Evolutionary conservation across 2,113 vertebrate species (phyloP).

Genomic region (Oreamnos americanus): DNA sequence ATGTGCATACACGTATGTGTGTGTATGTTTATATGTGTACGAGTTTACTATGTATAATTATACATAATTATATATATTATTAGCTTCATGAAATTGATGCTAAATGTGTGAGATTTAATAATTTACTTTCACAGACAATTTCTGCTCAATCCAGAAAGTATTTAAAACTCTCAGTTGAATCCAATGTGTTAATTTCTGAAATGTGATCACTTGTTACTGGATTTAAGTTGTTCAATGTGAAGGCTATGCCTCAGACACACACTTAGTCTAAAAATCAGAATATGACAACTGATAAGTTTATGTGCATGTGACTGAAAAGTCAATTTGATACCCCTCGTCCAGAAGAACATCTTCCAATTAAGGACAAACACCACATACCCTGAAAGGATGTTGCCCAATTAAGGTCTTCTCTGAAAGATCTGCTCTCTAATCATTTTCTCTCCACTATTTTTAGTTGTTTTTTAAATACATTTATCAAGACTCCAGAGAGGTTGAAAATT

Average conservation of each 20-base stretch:
- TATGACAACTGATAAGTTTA: background rate
- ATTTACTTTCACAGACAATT: background rate
- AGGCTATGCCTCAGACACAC: background rate
- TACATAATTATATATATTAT: background rate
- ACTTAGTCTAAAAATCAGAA: background rate
- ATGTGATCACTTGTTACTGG: background rate
- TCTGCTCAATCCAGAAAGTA: background rate
- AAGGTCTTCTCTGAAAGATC: background rate
- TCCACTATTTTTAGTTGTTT: background rate
- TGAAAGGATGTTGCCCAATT: background rate
- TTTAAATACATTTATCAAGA: background rate
- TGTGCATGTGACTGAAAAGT: background rate
- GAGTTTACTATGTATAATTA: background rate
- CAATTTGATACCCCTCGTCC: background rate
- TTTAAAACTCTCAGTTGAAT: slow-evolving; percentile 7
- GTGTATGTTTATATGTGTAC: fast-evolving
- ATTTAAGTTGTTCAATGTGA: background rate
- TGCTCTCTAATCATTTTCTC: background rate
- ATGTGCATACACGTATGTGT: fast-evolving
- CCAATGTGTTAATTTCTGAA: background rate
- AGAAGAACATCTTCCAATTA: background rate
- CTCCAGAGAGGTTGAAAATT: background rate
- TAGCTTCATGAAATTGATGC: background rate
- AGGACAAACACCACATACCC: background rate
- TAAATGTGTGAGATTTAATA: background rate